Percentiles rank a stretch among this genome's conserved stretches.
phyloP scores from a whole-genome alignment of 2,888 invertebrate species.

The Galerucella pusilla region DNA sequence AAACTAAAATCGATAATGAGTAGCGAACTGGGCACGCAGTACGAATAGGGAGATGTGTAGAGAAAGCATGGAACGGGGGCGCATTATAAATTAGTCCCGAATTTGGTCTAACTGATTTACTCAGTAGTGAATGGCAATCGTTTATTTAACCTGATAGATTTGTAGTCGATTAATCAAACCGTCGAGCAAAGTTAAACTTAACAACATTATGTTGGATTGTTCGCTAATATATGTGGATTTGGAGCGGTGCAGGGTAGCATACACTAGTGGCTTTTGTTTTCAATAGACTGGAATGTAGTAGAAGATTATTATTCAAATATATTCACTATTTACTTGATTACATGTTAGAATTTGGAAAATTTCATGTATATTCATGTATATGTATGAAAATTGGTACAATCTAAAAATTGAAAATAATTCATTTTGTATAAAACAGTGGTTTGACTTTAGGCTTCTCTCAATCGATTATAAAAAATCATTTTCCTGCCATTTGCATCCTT shows the following conservation, averaged over 20 bases:
- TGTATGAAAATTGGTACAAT: too few relatives aligned
- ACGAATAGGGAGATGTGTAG: not conserved
- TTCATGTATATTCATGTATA: too few relatives aligned
- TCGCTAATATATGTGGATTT: slow-evolving; percentile 36
- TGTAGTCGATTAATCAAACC: slow-evolving; percentile 43
- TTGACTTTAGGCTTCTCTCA: too few relatives aligned
- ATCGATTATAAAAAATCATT: too few relatives aligned
- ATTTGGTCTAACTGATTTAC: slow-evolving; percentile 40
- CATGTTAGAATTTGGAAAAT: too few relatives aligned
- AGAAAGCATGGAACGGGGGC: not conserved
- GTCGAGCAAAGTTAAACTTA: slow-evolving; percentile 36
- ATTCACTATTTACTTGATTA: not conserved
- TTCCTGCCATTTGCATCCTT: too few relatives aligned
- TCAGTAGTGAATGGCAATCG: slow-evolving; percentile 37
- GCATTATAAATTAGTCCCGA: slow-evolving; percentile 41
- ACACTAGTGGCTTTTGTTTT: not conserved
- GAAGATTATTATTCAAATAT: not conserved
- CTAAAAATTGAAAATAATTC: too few relatives aligned
- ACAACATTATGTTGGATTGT: slow-evolving; percentile 39
- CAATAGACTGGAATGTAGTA: not conserved
- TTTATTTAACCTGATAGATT: slow-evolving; percentile 43
- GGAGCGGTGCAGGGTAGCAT: slow-evolving; percentile 4
- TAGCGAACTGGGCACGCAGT: not conserved
- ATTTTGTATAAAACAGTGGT: too few relatives aligned
- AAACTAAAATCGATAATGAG: slow-evolving; percentile 2